These are phyloP conservation scores for Danio jaintianensis DNA, from an alignment of 2,797 vertebrate species.

Conservation along the genomic window DNA sequence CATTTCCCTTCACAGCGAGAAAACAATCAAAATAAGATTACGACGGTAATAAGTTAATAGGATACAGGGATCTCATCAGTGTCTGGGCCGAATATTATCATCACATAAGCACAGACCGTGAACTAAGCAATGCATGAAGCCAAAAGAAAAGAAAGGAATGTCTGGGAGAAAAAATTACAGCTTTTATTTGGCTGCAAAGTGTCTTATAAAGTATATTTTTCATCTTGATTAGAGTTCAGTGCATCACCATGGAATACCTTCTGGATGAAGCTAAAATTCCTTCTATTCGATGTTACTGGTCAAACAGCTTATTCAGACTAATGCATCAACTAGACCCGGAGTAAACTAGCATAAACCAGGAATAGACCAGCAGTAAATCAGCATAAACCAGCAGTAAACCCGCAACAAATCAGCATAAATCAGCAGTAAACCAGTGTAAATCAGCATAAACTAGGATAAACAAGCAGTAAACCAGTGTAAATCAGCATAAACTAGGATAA, in stretches of 20 bases:
- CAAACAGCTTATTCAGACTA: not conserved
- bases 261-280: not conserved
- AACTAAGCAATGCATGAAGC: conserved; percentile 12
- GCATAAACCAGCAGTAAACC: too few species aligned
- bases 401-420: too few species aligned
- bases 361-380: too few species aligned
- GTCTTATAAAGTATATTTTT: conserved; percentile 36
- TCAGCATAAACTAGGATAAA: too few species aligned
- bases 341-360: not conserved
- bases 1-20: conserved; percentile 71
- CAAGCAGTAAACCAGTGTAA: too few species aligned
- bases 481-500: too few species aligned
- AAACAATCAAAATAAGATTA: conserved; percentile 74
- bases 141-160: conserved; percentile 46
- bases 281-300: not conserved
- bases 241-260: conserved; percentile 19
- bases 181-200: conserved; percentile 28
- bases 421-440: too few species aligned
- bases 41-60: conserved; percentile 66
- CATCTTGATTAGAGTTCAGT: conserved; percentile 24
- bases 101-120: conserved; percentile 31
- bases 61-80: conserved; percentile 50
- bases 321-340: not conserved
- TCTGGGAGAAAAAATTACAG: conserved; percentile 35
- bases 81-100: conserved; percentile 53